Percentiles rank a stretch among this genome's conserved stretches.
phyloP scores from a whole-genome alignment of 2,888 invertebrate species.

The Nemurella pictetii region DNA sequence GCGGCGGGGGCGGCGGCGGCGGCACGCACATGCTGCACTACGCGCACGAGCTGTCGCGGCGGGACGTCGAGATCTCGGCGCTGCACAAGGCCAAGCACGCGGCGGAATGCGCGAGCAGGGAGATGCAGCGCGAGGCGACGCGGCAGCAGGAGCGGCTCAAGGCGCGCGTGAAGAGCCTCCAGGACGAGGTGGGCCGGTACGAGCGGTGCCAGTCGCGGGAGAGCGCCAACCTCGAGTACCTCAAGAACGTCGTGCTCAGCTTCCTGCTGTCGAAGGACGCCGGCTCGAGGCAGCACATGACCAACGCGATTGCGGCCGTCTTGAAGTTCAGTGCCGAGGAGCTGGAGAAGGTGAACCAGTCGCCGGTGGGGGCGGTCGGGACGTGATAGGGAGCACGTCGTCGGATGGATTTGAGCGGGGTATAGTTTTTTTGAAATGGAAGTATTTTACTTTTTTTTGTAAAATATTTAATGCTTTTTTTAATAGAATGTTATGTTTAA shows the following conservation, averaged over 20 bases:
- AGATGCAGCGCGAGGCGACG: conserved; percentile 60
- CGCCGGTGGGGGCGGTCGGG: neutral
- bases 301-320: conserved; percentile 86
- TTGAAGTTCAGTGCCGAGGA: conserved; percentile 78
- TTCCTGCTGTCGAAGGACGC: conserved; percentile 72
- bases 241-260: conserved; percentile 87
- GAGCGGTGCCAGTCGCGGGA: conserved; percentile 76
- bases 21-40: conserved; percentile 80
- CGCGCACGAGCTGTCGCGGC: conserved; percentile 77
- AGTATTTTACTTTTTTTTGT: too few species aligned
- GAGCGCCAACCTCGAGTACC: conserved; percentile 85
- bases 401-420: neutral
- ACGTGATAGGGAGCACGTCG: neutral
- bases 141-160: conserved; percentile 56
- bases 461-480: too few species aligned
- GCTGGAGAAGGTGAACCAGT: conserved; percentile 54
- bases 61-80: conserved; percentile 75
- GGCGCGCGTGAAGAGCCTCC: conserved; percentile 61
- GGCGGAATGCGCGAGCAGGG: conserved; percentile 57
- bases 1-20: conserved; percentile 46
- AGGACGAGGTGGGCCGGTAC: conserved; percentile 68
- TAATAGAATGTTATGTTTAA: too few species aligned
- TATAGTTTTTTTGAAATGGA: too few species aligned
- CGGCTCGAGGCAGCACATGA: conserved; percentile 75
- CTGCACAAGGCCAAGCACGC: conserved; percentile 71